Evolutionary conservation across 2,888 invertebrate species (phyloP), one percentile per base, ranked within the genome.

Genomic region (Drosophila phalerata): DNA sequence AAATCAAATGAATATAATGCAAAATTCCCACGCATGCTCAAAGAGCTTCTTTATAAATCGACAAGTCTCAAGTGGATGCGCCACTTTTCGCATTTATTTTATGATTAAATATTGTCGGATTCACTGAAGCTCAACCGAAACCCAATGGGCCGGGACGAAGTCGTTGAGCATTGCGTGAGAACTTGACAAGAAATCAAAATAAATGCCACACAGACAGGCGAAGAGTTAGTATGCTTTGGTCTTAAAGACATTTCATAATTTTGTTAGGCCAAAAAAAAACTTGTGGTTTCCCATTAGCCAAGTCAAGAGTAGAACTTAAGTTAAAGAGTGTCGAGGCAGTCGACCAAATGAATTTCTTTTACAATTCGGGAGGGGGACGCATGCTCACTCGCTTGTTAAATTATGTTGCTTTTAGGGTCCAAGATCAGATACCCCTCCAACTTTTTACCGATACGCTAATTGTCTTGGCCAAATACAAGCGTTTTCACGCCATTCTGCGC

Each of bases 401-500:
- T 55, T 38, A 32, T 64, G 64, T 67, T 70, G 49, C 37, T 60
- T 40, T 40, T 45, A 45, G 37, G 69, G 32, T 48, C 52, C 37
- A 53, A 42, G n/a, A 19, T 1, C 2, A 40, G 53, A 15, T 38
- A 5, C 48, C 64, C 47, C 37, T 5, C 58, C 56, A 17, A 22
- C 38, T 19, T 52, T 56, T 48, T 30, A 60, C 60, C 15, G 37
- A 56, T 40, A 70, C 62, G 77, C 68, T 81, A 86, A 86, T 84
- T 82, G 80, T 69, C 76, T 81, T 84, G 80, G 84, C 88, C 88
- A 84, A 81, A 73, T 86, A 86, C 86, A 88, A 86, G 86, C 86
- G 85, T 86, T 86, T 86, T 86, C 88, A 86, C 86, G 88, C 86
- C 86, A 79, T 86, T 84, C 79, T 84, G 82, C 71, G 79, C 86